A percentile compares a stretch with the other conserved stretches of the same genome.
Conservation (phyloP, 1,140 invertebrate species). For the Brachionus rubens region DNA sequence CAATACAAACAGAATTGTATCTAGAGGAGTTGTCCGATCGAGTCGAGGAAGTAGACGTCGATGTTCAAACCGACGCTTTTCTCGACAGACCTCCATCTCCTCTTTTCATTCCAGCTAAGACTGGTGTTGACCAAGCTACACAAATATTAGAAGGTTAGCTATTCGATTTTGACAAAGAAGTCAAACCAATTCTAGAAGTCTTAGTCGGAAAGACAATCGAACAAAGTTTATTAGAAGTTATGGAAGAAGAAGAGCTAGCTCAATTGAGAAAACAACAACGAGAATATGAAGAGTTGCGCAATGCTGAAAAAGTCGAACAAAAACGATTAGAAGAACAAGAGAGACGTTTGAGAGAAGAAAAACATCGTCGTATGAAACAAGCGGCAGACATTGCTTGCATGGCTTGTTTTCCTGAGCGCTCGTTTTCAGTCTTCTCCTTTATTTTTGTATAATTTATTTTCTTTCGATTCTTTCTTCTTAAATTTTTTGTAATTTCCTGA, state of each 20-base stretch:
- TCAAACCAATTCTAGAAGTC: slow-evolving; percentile 78
- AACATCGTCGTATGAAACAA: slow-evolving; percentile 58
- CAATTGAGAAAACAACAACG: slow-evolving; percentile 73
- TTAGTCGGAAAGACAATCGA: slow-evolving; percentile 81
- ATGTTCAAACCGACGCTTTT: slow-evolving; percentile 80
- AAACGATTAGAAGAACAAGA: slow-evolving; percentile 72
- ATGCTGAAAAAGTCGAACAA: slow-evolving; percentile 73
- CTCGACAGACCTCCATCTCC: slow-evolving; percentile 72
- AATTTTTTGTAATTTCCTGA: too few species aligned
- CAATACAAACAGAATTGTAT: slow-evolving; percentile 80
- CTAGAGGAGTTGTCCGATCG: slow-evolving; percentile 72
- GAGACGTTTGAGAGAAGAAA: slow-evolving; percentile 56
- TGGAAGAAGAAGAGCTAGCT: slow-evolving; percentile 64
- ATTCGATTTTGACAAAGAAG: slow-evolving; percentile 79
- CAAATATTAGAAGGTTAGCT: slow-evolving; percentile 80
- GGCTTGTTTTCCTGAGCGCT: too few species aligned
- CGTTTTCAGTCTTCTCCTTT: too few species aligned
- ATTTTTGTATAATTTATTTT: too few species aligned
- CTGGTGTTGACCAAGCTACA: slow-evolving; percentile 73
- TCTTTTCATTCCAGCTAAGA: slow-evolving; percentile 71
- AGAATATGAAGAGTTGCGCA: slow-evolving; percentile 70
- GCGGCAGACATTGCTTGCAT: slow-evolving; percentile 65
- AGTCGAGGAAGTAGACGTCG: slow-evolving; percentile 67
- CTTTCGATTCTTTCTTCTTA: too few species aligned
- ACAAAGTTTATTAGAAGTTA: slow-evolving; percentile 74